phyloP scores from a whole-genome alignment of 2,113 vertebrate species.

The Xenopus laevis region DNA sequence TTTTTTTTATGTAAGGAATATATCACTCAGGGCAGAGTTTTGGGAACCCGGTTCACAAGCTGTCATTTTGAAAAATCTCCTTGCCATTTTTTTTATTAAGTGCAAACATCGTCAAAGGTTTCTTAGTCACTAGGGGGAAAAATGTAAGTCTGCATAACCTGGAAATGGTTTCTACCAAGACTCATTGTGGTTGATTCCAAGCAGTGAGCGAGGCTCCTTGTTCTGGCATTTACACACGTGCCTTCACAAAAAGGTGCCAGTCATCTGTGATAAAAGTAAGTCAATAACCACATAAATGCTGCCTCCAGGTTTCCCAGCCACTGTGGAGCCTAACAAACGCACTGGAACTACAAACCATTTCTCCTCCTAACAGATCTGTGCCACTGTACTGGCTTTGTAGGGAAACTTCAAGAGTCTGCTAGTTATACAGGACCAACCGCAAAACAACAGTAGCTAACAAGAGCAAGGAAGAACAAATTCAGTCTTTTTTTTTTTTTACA shows the following conservation, averaged over 20 bases:
- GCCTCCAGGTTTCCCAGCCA: constrained; percentile 22
- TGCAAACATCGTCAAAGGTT: background rate
- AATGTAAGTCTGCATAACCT: constrained; percentile 18
- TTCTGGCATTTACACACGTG: constrained; percentile 22
- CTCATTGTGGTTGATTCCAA: constrained; percentile 16
- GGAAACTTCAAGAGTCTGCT: constrained; percentile 34
- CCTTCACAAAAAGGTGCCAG: constrained; percentile 36
- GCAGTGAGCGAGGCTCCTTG: constrained; percentile 21
- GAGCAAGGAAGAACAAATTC: constrained; percentile 22
- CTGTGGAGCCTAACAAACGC: constrained; percentile 30
- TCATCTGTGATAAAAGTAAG: constrained; percentile 29
- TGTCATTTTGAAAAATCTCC: constrained; percentile 1
- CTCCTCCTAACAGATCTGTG: constrained; percentile 17
- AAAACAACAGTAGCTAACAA: constrained; percentile 29
- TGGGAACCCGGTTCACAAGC: background rate
- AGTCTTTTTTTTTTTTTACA: constrained; percentile 14
- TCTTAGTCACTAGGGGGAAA: constrained; percentile 8
- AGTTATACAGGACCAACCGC: constrained; percentile 24
- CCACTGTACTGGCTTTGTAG: constrained; percentile 17
- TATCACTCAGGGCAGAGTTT: background rate
- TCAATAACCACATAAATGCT: constrained; percentile 29
- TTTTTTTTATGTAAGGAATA: background rate
- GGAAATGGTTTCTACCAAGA: constrained; percentile 27
- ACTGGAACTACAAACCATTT: constrained; percentile 28
- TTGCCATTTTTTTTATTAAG: constrained; percentile 7